phyloP scores from a whole-genome alignment of 2,113 vertebrate genomes.

The Forbesichthys papilliferus region DNA sequence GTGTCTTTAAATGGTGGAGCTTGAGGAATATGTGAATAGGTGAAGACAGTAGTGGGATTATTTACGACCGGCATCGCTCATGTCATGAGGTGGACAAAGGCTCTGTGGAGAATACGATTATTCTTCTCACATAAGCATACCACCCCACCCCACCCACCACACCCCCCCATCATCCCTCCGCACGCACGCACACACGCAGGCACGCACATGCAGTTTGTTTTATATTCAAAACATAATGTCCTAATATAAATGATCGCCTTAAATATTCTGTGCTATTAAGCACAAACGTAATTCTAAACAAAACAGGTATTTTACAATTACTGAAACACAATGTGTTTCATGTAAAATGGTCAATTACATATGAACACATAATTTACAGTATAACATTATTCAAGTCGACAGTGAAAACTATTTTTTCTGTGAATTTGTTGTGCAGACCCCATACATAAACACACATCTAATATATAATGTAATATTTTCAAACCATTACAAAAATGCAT shows the following conservation, averaged over 20 bases:
- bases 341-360: not conserved
- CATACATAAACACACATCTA: too few relatives aligned
- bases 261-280: too few relatives aligned
- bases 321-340: conserved; percentile 13
- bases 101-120: conserved; percentile 68
- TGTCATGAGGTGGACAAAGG: conserved; percentile 66
- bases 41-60: conserved; percentile 68
- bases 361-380: not conserved
- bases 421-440: too few relatives aligned
- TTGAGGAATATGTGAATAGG: conserved; percentile 71
- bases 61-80: conserved; percentile 60
- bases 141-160: not conserved
- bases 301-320: not conserved
- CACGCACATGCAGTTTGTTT: too few relatives aligned
- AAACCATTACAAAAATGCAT: too few relatives aligned
- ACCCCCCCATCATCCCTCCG: too few relatives aligned
- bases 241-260: too few relatives aligned
- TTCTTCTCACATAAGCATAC: conserved; percentile 43
- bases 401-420: too few relatives aligned
- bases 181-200: too few relatives aligned
- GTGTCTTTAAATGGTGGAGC: conserved; percentile 59
- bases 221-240: too few relatives aligned
- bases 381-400: not conserved
- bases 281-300: not conserved
- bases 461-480: too few relatives aligned